phyloP scores from a whole-genome alignment of 2,113 vertebrate species.

The Phaethon lepturus region DNA sequence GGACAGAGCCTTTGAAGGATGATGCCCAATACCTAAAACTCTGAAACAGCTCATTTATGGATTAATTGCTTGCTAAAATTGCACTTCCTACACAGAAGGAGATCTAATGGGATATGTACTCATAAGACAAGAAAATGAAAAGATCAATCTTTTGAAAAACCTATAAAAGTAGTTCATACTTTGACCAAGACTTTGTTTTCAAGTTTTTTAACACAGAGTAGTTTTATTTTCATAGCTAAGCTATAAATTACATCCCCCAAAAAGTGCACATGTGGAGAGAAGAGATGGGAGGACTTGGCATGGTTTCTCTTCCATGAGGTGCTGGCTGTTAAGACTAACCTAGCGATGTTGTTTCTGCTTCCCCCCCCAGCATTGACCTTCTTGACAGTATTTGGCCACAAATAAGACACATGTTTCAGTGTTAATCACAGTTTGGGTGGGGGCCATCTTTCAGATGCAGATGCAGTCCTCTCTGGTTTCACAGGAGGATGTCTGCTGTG shows the following conservation, averaged over 20 bases:
- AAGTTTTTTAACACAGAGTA: not conserved
- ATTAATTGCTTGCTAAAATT: slow-evolving; percentile 71
- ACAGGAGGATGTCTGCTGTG: not conserved
- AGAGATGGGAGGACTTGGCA: too few species aligned
- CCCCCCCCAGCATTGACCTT: not conserved
- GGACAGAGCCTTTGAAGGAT: slow-evolving; percentile 28
- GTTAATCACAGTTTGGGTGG: not conserved
- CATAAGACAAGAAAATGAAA: slow-evolving; percentile 14
- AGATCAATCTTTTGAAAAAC: slow-evolving; percentile 24
- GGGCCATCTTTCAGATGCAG: accelerated
- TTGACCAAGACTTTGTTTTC: slow-evolving; percentile 5
- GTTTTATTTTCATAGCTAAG: slow-evolving; percentile 11
- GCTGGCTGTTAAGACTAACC: not conserved
- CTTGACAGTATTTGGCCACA: not conserved
- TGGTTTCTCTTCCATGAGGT: not conserved
- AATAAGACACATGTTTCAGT: accelerated
- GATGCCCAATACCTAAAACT: slow-evolving; percentile 32
- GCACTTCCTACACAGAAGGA: slow-evolving; percentile 20
- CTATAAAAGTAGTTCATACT: slow-evolving; percentile 8
- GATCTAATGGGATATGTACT: slow-evolving; percentile 28
- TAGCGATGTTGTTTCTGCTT: not conserved
- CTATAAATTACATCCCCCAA: not conserved
- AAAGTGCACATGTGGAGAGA: accelerated
- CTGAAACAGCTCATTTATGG: slow-evolving; percentile 62
- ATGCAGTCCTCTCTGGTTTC: not conserved